These are phyloP conservation scores for Volucella inanis DNA, from an alignment of 2,888 invertebrate genomes.

Conservation along the genomic window DNA sequence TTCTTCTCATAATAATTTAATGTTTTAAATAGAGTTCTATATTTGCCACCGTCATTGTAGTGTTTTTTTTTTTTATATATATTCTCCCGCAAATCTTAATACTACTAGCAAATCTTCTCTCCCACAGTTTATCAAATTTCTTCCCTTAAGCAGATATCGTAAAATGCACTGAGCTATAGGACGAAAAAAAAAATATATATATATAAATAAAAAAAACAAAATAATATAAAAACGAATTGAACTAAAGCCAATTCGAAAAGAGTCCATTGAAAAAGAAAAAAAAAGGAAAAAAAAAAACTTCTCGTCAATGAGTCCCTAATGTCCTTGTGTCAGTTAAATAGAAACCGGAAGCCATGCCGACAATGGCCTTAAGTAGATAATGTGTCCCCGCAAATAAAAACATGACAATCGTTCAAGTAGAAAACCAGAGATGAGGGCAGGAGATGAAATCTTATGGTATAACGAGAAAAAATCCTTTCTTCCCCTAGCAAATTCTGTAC, in stretches of 20 bases:
- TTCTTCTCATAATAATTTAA: not conserved
- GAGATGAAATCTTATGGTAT: conserved; percentile 1
- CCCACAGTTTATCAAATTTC: conserved; percentile 29
- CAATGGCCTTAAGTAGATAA: conserved; percentile 70
- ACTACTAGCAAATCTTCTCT: not conserved
- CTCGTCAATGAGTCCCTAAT: conserved; percentile 65
- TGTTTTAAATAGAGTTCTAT: conserved; percentile 10
- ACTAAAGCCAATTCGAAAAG: conserved; percentile 12
- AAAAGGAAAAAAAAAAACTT: conserved; percentile 3
- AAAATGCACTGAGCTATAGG: conserved; percentile 46
- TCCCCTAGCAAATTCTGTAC: not conserved
- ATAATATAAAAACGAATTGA: conserved; percentile 10
- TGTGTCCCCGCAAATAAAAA: conserved; percentile 60
- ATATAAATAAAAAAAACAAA: conserved; percentile 22
- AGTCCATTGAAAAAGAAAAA: conserved; percentile 2
- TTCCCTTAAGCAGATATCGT: conserved; percentile 48
- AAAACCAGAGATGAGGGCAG: conserved; percentile 23
- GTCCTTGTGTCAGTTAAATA: conserved; percentile 58
- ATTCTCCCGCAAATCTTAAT: not conserved
- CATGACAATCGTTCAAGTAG: conserved; percentile 55
- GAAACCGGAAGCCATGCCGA: conserved; percentile 64
- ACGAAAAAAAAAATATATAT: conserved; percentile 15
- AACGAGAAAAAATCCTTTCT: conserved; percentile 27
- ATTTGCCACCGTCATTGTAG: conserved; percentile 16
- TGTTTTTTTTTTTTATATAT: not conserved